Evolutionary conservation across 1,140 invertebrate genomes (phyloP), one percentile per base, ranked within the genome.

Genomic region (Maconellicoccus hirsutus): DNA sequence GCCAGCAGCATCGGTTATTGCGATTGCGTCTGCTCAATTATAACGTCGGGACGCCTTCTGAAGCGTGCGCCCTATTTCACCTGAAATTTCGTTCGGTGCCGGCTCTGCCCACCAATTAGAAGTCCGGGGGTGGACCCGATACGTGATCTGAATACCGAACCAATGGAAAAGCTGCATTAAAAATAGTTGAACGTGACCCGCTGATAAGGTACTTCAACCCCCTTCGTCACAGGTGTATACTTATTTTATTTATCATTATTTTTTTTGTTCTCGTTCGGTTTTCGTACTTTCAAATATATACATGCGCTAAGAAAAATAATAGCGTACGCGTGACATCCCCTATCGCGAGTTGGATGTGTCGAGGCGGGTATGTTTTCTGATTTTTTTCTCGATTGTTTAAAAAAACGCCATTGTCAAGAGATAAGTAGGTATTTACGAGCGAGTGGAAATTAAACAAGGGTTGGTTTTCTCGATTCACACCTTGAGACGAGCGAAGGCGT

Each of bases 1-100:
- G 61, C 61, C 61, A 22, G 10, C 21, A 26, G 61, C 61, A 66
- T 66, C 25, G 61, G 61, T 66, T 66, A 66, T 66, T 66, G 61
- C 61, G 61, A 66, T 66, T 66, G 61, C 61, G 61, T 66, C 61
- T 66, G 61, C 61, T 66, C 61, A 66, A 66, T 66, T 66, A 66
- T 66, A 66, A 66, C 61, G 61, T 66, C 61, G 61, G 61, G 61
- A 66, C 61, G 61, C 61, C 61, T 66, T 66, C 25, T 26, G 61
- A 66, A 66, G 61, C 61, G 61, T 66, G 61, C 61, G 61, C 61
- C 61, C 61, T 66, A 66, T 66, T 66, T 66, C 25, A 66, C 61
- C 61, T 66, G 61, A 66, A 66, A 25, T 66, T 66, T 66, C 22
- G 61, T 66, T 25, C 61, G 25, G 61, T 66, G 61, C 61, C 61